phyloP scores from a whole-genome alignment of 2,113 vertebrate species.

The Clarias gariepinus region DNA sequence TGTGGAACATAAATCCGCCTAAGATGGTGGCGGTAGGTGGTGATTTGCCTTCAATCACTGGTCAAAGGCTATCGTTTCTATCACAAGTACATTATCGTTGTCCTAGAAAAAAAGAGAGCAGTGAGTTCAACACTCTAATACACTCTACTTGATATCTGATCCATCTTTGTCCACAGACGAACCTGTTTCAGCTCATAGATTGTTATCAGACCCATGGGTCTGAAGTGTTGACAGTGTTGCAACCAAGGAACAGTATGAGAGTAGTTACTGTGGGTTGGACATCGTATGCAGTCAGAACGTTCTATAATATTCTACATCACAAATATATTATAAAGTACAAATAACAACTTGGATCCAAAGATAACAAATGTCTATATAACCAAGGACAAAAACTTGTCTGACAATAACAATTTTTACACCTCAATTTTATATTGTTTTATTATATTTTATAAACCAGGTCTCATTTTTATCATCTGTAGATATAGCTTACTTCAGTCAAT shows the following conservation, averaged over 20 bases:
- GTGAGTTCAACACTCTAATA: constrained; percentile 45
- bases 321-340: background rate
- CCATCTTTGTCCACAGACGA: constrained; percentile 39
- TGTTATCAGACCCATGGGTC: constrained; percentile 45
- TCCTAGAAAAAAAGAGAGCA: constrained; percentile 44
- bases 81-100: constrained; percentile 43
- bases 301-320: background rate
- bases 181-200: constrained; percentile 41
- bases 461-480: background rate
- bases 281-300: background rate
- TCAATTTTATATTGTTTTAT: background rate
- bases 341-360: background rate
- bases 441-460: background rate
- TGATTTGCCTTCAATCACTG: constrained; percentile 24
- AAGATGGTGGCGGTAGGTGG: constrained; percentile 14
- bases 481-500: background rate
- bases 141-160: constrained; percentile 42
- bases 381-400: background rate
- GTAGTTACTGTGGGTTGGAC: constrained; percentile 11
- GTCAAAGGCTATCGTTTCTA: constrained; percentile 37
- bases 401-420: background rate
- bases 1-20: constrained; percentile 18
- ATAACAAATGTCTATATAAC: background rate
- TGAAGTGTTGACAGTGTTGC: constrained; percentile 41
- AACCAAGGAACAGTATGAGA: constrained; percentile 1